Percentiles rank a stretch among this genome's conserved stretches.
Evolutionary conservation across 2,797 vertebrate genomes (phyloP).

Genomic region (Sphenodon punctatus): DNA sequence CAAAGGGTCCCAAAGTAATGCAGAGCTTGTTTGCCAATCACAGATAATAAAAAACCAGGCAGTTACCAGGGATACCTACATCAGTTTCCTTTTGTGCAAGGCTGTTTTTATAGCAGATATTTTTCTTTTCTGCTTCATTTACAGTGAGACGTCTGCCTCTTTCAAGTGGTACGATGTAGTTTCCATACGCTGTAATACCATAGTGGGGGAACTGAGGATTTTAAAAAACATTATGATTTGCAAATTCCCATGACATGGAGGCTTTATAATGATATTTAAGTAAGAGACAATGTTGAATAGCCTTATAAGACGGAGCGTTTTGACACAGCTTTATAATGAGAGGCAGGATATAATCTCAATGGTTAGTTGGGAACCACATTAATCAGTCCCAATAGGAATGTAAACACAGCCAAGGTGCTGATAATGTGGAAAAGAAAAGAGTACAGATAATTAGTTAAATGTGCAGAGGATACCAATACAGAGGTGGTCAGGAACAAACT

Average conservation of each 20-base stretch:
- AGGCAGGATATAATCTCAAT: not conserved
- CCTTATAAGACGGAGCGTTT: not conserved
- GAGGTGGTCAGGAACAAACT: no score
- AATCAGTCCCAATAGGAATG: not conserved
- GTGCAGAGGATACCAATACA: no score
- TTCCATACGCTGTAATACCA: not conserved
- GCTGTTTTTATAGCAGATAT: not conserved
- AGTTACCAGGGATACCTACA: not conserved
- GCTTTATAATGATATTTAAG: not conserved
- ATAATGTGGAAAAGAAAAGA: no score
- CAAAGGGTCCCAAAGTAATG: not conserved
- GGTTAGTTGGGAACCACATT: not conserved
- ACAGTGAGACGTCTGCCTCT: slow-evolving; percentile 27
- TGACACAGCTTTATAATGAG: not conserved
- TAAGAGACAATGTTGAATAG: not conserved
- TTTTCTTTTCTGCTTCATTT: not conserved
- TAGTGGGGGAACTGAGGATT: not conserved
- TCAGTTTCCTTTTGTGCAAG: not conserved
- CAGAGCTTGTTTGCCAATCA: not conserved
- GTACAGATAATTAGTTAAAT: no score
- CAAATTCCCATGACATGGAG: not conserved
- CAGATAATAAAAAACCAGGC: not conserved
- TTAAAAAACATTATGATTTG: not conserved
- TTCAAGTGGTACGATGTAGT: slow-evolving; percentile 6
- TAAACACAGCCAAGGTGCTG: no score